phyloP scores from a whole-genome alignment of 2,113 vertebrate species.

The Amia ocellicauda region DNA sequence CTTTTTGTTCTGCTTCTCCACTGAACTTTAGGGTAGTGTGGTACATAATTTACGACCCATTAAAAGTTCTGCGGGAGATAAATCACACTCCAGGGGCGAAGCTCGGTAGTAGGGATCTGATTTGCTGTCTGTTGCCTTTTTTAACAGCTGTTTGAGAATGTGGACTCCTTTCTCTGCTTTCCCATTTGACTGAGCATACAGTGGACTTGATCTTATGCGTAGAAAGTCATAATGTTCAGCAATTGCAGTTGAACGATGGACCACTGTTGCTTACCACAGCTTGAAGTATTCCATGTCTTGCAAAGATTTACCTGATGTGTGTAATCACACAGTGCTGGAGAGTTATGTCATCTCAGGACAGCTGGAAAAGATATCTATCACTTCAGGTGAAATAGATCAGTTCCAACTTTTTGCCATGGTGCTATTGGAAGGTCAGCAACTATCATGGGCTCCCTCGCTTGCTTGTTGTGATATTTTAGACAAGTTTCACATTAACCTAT shows the following conservation, averaged over 20 bases:
- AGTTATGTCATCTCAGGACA: slow-evolving; percentile 18
- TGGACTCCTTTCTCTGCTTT: slow-evolving; percentile 24
- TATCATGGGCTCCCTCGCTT: slow-evolving; percentile 24
- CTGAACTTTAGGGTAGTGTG: slow-evolving; percentile 9
- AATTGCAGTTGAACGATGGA: slow-evolving; percentile 14
- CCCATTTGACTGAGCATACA: slow-evolving; percentile 16
- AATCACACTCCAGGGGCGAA: slow-evolving; percentile 8
- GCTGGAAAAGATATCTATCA: slow-evolving; percentile 19
- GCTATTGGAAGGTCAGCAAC: slow-evolving; percentile 9
- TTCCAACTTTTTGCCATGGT: slow-evolving; percentile 27
- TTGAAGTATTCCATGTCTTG: slow-evolving; percentile 19
- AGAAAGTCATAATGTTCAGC: slow-evolving; percentile 14
- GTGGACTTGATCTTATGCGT: slow-evolving; percentile 11
- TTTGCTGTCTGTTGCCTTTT: slow-evolving; percentile 13
- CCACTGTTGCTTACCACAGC: slow-evolving; percentile 14
- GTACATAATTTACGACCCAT: slow-evolving; percentile 13
- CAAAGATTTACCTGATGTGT: slow-evolving; percentile 22
- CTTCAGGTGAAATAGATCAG: slow-evolving; percentile 26
- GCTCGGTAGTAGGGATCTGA: slow-evolving; percentile 19
- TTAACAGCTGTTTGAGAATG: slow-evolving; percentile 24
- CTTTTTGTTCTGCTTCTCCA: too few relatives aligned
- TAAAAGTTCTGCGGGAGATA: slow-evolving; percentile 13
- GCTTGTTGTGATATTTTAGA: slow-evolving; percentile 19
- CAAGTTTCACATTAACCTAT: slow-evolving; percentile 25
- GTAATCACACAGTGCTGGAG: slow-evolving; percentile 15